Evolutionary conservation across 2,113 vertebrate species (phyloP).

Genomic region (Microtus ochrogaster): DNA sequence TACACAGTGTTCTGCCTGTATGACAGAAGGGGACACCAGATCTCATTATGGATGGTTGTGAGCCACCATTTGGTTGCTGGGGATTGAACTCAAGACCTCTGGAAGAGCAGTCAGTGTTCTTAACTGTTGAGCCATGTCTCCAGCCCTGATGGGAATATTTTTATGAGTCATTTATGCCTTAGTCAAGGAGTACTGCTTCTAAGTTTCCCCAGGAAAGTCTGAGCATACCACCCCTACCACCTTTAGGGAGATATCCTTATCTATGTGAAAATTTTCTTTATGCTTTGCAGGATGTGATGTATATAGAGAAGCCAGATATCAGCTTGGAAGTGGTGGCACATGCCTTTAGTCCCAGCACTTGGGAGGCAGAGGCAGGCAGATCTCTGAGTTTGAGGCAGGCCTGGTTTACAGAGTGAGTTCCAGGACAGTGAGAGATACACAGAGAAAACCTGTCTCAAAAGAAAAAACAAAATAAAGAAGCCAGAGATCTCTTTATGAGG

Average conservation of each 20-base stretch:
- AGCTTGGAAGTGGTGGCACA: neutral
- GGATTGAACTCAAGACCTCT: too few species aligned
- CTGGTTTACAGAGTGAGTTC: too few species aligned
- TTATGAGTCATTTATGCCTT: neutral
- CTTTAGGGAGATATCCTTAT: neutral
- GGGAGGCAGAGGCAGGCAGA: neutral
- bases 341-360: neutral
- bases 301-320: neutral
- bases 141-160: too few species aligned
- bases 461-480: too few species aligned
- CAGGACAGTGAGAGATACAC: too few species aligned
- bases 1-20: too few species aligned
- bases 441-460: conserved; percentile 75
- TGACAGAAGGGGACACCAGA: too few species aligned
- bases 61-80: too few species aligned
- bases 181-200: neutral
- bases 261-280: neutral
- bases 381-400: neutral
- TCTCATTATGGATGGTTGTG: too few species aligned
- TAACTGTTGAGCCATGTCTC: too few species aligned
- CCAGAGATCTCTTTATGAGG: neutral
- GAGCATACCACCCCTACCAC: neutral
- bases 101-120: too few species aligned
- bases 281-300: neutral
- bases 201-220: neutral